These are phyloP conservation scores for mouse (Mus musculus) DNA, from an alignment of 2,113 vertebrate species.

Conservation along the genomic window GRCm39 chr8:7416001-7416500, in stretches of 20 bases:
- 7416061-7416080: constrained; percentile 33
- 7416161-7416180: not conserved
- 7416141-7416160: not conserved
- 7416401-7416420: not conserved
- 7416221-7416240: not conserved
- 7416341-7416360: not conserved
- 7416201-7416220: fast-evolving
- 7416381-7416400: not conserved
- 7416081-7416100: constrained; percentile 69
- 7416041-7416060: constrained; percentile 80
- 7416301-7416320: not conserved
- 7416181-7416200: not conserved
- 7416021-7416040: constrained; percentile 52
- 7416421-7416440: not conserved
- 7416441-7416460: not conserved
- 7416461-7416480: not conserved
- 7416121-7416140: not conserved
- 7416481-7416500: not conserved
- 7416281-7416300: not conserved
- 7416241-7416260: not conserved
- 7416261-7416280: too few species aligned
- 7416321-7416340: not conserved
- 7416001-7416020: too few species aligned
- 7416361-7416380: not conserved
- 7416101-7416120: not conserved